phyloP scores from a whole-genome alignment of 2,113 vertebrate species.

The Sialia sialis region DNA sequence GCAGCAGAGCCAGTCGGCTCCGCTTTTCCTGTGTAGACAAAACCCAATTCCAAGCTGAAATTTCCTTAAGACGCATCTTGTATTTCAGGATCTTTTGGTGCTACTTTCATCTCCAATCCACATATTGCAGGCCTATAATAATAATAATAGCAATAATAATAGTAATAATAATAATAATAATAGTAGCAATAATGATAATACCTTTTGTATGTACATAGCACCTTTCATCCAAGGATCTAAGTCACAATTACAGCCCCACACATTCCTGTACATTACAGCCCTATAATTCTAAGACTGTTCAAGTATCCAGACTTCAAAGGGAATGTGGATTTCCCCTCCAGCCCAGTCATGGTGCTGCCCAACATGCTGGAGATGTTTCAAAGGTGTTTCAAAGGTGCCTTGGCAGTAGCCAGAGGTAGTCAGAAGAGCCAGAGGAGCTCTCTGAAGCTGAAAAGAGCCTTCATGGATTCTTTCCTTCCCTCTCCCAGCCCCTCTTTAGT shows the following conservation, averaged over 20 bases:
- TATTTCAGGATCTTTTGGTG: constrained; percentile 45
- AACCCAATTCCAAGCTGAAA: not conserved
- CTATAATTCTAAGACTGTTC: constrained; percentile 58
- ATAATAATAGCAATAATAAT: constrained; percentile 45
- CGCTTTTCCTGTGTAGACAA: not conserved
- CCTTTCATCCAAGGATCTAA: constrained; percentile 65
- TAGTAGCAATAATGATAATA: constrained; percentile 43
- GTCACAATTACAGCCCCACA: constrained; percentile 59
- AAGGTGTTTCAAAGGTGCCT: constrained; percentile 51
- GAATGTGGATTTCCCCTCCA: constrained; percentile 57
- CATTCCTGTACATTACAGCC: constrained; percentile 62
- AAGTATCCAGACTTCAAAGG: constrained; percentile 59
- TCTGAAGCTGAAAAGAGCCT: not conserved
- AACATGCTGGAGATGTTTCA: constrained; percentile 41
- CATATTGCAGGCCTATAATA: constrained; percentile 46
- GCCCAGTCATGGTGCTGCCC: constrained; percentile 47
- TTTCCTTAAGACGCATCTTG: constrained; percentile 24
- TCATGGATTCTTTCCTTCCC: not conserved
- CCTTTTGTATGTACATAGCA: constrained; percentile 51
- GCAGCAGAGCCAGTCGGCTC: not conserved
- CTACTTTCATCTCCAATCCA: constrained; percentile 46
- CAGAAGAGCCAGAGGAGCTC: not conserved
- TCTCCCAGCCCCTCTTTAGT: not conserved
- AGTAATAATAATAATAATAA: constrained; percentile 42
- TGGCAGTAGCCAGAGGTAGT: constrained; percentile 23